Percentiles rank a stretch among this genome's conserved stretches.
phyloP scores from a whole-genome alignment of 2,888 invertebrate species.

The Strigamia maritima region DNA sequence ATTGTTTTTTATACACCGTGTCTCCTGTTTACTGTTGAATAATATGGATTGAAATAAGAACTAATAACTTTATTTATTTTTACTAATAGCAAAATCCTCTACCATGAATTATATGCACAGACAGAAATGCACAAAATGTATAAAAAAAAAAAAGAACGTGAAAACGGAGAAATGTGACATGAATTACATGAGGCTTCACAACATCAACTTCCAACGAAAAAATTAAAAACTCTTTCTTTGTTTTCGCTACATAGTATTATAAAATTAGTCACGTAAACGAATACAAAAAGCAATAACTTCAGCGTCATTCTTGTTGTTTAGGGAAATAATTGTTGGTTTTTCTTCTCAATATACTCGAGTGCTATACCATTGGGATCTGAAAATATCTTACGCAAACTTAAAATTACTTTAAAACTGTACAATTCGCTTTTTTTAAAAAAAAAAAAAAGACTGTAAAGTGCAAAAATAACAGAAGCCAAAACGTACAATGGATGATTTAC shows the following conservation, averaged over 20 bases:
- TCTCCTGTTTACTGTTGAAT: not conserved
- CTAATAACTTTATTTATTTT: not conserved
- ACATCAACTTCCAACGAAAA: not conserved
- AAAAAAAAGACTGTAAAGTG: not conserved
- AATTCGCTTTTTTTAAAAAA: not conserved
- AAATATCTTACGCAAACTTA: not conserved
- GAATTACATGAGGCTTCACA: not conserved
- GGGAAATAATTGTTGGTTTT: not conserved
- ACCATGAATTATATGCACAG: not conserved
- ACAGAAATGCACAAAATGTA: not conserved
- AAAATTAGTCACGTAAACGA: not conserved
- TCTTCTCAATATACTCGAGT: not conserved
- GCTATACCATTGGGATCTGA: not conserved
- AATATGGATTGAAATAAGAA: not conserved
- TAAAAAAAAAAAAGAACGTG: not conserved
- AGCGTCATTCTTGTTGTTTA: not conserved
- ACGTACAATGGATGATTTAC: not conserved
- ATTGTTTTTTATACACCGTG: not conserved
- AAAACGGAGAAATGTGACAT: not conserved
- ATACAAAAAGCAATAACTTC: not conserved
- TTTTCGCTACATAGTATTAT: not conserved
- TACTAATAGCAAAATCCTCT: not conserved
- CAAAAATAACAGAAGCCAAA: not conserved
- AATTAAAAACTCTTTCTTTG: not conserved
- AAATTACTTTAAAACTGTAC: not conserved